phyloP scores from a whole-genome alignment of 2,113 vertebrate genomes.

The Hepsetus odoe region DNA sequence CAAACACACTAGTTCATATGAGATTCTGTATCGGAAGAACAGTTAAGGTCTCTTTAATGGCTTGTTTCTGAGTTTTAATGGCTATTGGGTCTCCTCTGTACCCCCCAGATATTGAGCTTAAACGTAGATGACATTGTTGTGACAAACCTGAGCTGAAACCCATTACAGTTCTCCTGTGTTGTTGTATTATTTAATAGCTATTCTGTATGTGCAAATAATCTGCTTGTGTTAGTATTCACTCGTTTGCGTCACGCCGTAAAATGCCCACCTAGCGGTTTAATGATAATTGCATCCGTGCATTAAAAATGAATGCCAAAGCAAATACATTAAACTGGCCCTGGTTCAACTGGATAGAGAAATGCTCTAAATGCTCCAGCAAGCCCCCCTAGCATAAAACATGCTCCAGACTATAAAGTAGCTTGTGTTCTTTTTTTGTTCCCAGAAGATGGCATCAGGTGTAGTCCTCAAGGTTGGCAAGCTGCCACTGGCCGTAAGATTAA shows the following conservation, averaged over 20 bases:
- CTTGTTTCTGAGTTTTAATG: slow-evolving; percentile 43
- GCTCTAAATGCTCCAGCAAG: slow-evolving; percentile 3
- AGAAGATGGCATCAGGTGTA: slow-evolving; percentile 15
- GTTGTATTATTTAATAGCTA: slow-evolving; percentile 48
- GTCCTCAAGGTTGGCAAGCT: slow-evolving; percentile 21
- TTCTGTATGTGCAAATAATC: slow-evolving; percentile 44
- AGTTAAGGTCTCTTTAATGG: slow-evolving; percentile 33
- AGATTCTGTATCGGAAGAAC: slow-evolving; percentile 29
- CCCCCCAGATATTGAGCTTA: slow-evolving; percentile 13
- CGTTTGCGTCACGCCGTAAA: slow-evolving; percentile 19
- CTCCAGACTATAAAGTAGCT: slow-evolving; percentile 42
- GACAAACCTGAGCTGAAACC: slow-evolving; percentile 35
- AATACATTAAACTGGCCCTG: slow-evolving; percentile 43
- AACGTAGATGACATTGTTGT: slow-evolving; percentile 34
- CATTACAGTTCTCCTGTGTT: slow-evolving; percentile 35
- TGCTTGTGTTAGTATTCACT: slow-evolving; percentile 42
- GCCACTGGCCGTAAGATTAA: background rate
- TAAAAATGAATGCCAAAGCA: slow-evolving; percentile 51
- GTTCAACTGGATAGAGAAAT: slow-evolving; percentile 18
- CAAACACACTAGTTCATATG: slow-evolving; percentile 7
- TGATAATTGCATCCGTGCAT: slow-evolving; percentile 29
- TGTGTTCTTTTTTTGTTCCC: slow-evolving; percentile 25
- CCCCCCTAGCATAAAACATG: slow-evolving; percentile 9
- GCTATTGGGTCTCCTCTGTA: slow-evolving; percentile 20
- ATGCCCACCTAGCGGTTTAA: slow-evolving; percentile 35